Conservation (phyloP, 2,888 invertebrate species). For the Rhingia rostrata region DNA sequence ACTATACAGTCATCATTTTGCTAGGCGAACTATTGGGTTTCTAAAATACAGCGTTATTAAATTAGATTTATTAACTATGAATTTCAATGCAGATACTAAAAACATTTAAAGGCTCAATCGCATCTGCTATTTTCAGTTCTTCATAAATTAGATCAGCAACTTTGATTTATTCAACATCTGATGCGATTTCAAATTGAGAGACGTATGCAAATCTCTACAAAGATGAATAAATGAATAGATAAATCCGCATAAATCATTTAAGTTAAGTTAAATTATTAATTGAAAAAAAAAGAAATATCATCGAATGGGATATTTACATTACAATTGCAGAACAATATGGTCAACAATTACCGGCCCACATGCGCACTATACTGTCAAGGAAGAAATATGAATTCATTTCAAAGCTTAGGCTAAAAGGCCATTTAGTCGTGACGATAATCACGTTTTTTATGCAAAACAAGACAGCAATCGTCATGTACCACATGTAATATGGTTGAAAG, state of each 20-base stretch:
- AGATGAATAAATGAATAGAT: conserved; percentile 5
- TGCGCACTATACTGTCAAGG: conserved; percentile 19
- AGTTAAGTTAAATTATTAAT: conserved; percentile 2
- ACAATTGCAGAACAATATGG: conserved; percentile 1
- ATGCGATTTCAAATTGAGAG: too few species aligned
- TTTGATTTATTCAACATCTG: too few species aligned
- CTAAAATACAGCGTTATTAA: too few species aligned
- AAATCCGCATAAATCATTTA: conserved; percentile 8
- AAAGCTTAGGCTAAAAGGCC: not conserved
- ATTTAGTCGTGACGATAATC: conserved; percentile 1
- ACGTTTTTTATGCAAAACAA: conserved; percentile 19
- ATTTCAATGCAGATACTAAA: too few species aligned
- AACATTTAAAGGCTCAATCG: too few species aligned
- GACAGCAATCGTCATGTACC: too few species aligned
- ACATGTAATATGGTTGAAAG: too few species aligned
- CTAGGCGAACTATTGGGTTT: too few species aligned
- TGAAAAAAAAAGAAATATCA: conserved; percentile 12
- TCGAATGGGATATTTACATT: conserved; percentile 14
- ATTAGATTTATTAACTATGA: too few species aligned
- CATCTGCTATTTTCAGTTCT: too few species aligned
- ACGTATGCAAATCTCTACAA: not conserved
- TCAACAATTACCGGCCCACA: conserved; percentile 10
- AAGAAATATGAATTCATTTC: conserved; percentile 1
- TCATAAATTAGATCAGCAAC: too few species aligned
- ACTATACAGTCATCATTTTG: too few species aligned